Base-by-base conservation (phyloP, 1,140 invertebrate species). In the Lasioglossum baleicum region DNA sequence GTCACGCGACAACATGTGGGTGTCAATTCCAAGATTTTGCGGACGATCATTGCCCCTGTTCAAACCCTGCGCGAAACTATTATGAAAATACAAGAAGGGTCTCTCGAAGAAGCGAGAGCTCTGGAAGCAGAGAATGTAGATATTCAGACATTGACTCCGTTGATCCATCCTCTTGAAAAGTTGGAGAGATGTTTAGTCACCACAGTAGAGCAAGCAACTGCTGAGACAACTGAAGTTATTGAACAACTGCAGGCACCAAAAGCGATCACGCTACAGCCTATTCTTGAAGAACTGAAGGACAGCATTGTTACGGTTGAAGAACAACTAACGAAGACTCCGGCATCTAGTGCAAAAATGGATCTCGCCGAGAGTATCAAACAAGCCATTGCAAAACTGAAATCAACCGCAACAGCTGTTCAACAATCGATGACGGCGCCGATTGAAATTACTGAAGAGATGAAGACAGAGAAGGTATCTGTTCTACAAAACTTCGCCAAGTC, bases 171-270 rank as follows among this genome's bases (percentile, higher is more conserved):
- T 22, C 83, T 92, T 4, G 74, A 85, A 31, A 72, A 88, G 48
- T 75, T 91, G n/a, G 85, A 91, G 56, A 68, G 75, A 66, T 90
- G n/a, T 48, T 22, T 86, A 53, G 10, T 58, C 2, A 71, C 73
- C 17, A 22, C 13, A 22, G 60, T 71, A 11, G 79, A 85, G 7
- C 44, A 75, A 11, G 61, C 35, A 42, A 44, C 5, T 58, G 2
- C 13, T 0, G 11, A 58, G 7, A 58, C 63, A 0, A 7, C 69
- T 0, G 58, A 72, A 75, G 61, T 67, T n/a, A 17, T 61, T 0
- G 70, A 60, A 42, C 69, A 81, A 35, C 5, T 35, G 65, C 68
- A 71, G 40, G 20, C n/a, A 35, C n/a, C 20, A 3, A 35, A 71
- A 3, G 4, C 35, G 7, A 53, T 15, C 2, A n/a, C 13, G 0